Evolutionary conservation across 1,140 invertebrate species (phyloP).

Genomic region (Pogonomyrmex barbatus): DNA sequence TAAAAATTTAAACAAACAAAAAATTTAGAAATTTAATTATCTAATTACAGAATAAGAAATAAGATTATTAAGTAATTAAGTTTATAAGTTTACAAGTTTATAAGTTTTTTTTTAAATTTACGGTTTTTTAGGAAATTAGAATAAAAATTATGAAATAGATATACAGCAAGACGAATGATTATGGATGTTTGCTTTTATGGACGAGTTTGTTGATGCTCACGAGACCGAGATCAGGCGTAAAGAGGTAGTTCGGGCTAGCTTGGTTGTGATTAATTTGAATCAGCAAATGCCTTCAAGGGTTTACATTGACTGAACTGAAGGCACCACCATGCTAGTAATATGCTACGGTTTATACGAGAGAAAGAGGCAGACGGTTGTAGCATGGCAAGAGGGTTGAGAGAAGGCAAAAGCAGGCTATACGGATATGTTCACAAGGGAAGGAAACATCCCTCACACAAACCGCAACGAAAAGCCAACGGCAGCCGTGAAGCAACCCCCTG

Average conservation of each 20-base stretch:
- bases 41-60: neutral
- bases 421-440: slow-evolving; percentile 80
- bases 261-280: slow-evolving; percentile 86
- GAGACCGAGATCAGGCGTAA: slow-evolving; percentile 40
- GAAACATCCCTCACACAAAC: slow-evolving; percentile 82
- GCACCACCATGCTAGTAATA: slow-evolving; percentile 77
- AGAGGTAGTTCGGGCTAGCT: slow-evolving; percentile 72
- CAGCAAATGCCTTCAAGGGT: slow-evolving; percentile 84
- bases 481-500: slow-evolving; percentile 75
- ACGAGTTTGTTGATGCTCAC: slow-evolving; percentile 55
- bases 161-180: slow-evolving; percentile 50
- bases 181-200: slow-evolving; percentile 64
- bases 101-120: slow-evolving; percentile 10
- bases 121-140: neutral
- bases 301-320: slow-evolving; percentile 78
- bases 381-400: slow-evolving; percentile 31
- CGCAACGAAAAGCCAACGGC: slow-evolving; percentile 81
- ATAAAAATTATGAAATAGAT: neutral
- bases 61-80: neutral
- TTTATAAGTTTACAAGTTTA: neutral
- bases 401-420: slow-evolving; percentile 58
- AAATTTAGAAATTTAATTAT: neutral
- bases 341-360: slow-evolving; percentile 70
- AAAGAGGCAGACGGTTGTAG: slow-evolving; percentile 58
- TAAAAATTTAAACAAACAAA: neutral